phyloP scores from a whole-genome alignment of 2,888 invertebrate species.

The Theodoxus fluviatilis region DNA sequence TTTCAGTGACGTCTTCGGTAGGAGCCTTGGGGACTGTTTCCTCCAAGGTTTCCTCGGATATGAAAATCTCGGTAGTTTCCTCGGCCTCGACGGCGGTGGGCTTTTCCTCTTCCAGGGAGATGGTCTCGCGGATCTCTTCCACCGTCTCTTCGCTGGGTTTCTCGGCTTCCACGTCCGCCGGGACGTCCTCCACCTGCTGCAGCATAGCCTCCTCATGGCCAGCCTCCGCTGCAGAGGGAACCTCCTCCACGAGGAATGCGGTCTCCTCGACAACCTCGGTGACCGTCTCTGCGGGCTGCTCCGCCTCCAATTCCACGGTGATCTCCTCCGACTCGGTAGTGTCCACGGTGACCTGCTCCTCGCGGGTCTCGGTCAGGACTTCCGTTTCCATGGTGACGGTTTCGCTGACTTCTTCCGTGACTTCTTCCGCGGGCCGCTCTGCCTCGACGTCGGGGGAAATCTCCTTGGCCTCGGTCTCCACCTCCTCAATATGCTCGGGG shows the following conservation, averaged over 20 bases:
- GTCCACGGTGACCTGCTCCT: not conserved
- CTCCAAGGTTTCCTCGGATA: conserved; percentile 4
- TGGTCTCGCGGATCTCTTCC: conserved; percentile 31
- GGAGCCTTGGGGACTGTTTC: too few species aligned
- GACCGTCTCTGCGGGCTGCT: conserved; percentile 34
- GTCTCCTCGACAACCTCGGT: conserved; percentile 28
- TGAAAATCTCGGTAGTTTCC: conserved; percentile 21
- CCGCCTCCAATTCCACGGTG: conserved; percentile 32
- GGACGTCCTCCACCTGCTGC: conserved; percentile 20
- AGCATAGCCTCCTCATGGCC: conserved; percentile 21
- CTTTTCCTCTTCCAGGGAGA: conserved; percentile 31
- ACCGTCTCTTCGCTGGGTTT: conserved; percentile 29
- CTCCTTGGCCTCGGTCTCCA: conserved; percentile 28
- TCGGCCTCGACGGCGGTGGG: conserved; percentile 23
- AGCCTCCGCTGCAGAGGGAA: conserved; percentile 37
- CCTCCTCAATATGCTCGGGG: conserved; percentile 29
- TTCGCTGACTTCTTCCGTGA: conserved; percentile 38
- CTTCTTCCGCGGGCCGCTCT: conserved; percentile 35
- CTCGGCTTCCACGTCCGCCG: conserved; percentile 22
- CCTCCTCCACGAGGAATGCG: conserved; percentile 35
- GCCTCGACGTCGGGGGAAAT: conserved; percentile 16
- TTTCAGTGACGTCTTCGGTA: conserved; percentile 22
- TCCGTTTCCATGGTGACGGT: conserved; percentile 29
- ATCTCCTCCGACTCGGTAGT: not conserved
- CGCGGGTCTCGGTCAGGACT: not conserved